Conservation (phyloP, 2,797 vertebrate genomes). For the Clarias pachynema region DNA sequence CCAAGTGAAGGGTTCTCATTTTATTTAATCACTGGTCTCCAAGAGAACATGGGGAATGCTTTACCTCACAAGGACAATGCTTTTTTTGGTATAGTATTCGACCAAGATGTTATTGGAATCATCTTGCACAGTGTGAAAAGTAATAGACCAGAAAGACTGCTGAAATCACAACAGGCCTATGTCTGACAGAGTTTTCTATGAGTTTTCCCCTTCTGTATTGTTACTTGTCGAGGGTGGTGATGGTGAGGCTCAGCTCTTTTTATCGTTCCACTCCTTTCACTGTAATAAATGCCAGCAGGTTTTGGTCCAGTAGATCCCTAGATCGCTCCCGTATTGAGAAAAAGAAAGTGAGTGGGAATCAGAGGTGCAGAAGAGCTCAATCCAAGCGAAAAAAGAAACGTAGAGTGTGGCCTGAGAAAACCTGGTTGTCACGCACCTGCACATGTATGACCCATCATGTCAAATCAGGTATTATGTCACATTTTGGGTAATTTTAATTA, state of each 20-base stretch:
- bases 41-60: neutral
- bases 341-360: neutral
- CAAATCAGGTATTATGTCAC: too few relatives aligned
- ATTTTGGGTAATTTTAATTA: too few relatives aligned
- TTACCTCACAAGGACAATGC: neutral
- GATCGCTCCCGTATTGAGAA: neutral
- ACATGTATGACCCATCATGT: neutral
- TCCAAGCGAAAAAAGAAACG: neutral
- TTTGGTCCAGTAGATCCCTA: neutral
- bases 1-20: neutral
- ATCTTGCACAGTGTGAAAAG: neutral
- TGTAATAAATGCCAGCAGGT: constrained; percentile 3
- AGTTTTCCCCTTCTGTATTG: neutral
- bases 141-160: neutral
- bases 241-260: neutral
- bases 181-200: neutral
- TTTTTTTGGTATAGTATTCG: neutral
- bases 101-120: constrained; percentile 3
- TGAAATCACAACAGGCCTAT: neutral
- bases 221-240: neutral
- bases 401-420: neutral
- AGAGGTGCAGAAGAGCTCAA: neutral
- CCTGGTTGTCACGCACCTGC: neutral
- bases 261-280: neutral
- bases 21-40: neutral